A percentile compares a stretch with the other conserved stretches of the same genome.
Evolutionary conservation across 2,113 vertebrate species (phyloP).

Genomic region (Thalassarche chlororhynchos): DNA sequence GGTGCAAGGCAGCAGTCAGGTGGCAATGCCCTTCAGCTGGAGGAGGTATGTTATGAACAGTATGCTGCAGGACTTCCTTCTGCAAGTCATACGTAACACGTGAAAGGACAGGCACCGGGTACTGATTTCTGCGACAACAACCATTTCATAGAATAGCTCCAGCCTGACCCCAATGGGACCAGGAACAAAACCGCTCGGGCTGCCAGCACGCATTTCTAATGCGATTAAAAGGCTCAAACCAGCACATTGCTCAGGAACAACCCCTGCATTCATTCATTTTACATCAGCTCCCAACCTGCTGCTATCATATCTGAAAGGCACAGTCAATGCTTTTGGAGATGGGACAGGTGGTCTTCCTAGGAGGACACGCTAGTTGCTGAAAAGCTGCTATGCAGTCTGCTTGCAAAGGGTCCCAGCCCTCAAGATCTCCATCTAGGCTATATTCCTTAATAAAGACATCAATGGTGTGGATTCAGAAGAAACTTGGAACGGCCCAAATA

Average conservation of each 20-base stretch:
- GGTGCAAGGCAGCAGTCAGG: not conserved
- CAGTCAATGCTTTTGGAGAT: not conserved
- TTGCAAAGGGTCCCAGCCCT: not conserved
- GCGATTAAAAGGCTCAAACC: not conserved
- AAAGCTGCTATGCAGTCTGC: not conserved
- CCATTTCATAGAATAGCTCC: not conserved
- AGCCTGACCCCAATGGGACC: not conserved
- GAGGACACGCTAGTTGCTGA: not conserved
- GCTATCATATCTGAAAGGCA: not conserved
- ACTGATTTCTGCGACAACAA: not conserved
- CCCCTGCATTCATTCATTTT: not conserved
- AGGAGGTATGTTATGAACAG: not conserved
- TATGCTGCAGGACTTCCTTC: not conserved
- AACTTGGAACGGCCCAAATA: not conserved
- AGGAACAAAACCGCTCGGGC: not conserved
- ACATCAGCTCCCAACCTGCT: not conserved
- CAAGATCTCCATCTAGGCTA: not conserved
- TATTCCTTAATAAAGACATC: not conserved
- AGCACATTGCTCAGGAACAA: not conserved
- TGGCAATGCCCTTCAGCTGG: not conserved
- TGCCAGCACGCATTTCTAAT: not conserved
- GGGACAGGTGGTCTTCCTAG: not conserved
- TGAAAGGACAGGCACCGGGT: fast-evolving
- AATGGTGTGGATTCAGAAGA: not conserved
- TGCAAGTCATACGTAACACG: not conserved